Conservation (phyloP, 2,888 invertebrate species). For the Fragum whitleyi region DNA sequence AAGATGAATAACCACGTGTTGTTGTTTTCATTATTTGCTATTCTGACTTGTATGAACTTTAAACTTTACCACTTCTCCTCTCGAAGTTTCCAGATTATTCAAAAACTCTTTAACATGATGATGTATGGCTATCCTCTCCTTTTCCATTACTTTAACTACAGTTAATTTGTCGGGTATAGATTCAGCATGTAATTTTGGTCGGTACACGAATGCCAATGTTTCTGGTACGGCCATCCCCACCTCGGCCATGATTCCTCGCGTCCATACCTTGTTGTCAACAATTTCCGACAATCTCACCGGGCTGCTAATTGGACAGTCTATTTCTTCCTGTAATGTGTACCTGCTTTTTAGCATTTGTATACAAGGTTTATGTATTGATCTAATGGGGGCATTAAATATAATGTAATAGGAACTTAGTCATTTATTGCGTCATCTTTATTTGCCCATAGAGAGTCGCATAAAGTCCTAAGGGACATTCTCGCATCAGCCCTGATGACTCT, state of each 20-base stretch:
- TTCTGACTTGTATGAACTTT: too few species aligned
- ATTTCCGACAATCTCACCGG: slow-evolving; percentile 61
- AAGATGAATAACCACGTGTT: too few species aligned
- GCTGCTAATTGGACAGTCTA: slow-evolving; percentile 75
- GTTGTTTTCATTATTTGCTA: too few species aligned
- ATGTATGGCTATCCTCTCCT: not conserved
- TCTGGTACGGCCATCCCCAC: slow-evolving; percentile 61
- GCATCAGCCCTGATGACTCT: slow-evolving; percentile 62
- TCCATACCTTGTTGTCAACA: slow-evolving; percentile 73
- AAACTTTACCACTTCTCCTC: not conserved
- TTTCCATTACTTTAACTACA: not conserved
- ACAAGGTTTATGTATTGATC: not conserved
- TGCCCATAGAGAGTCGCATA: too few species aligned
- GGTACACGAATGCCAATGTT: slow-evolving; percentile 60
- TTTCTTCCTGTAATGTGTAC: slow-evolving; percentile 45
- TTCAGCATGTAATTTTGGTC: not conserved
- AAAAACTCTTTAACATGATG: not conserved
- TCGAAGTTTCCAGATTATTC: not conserved
- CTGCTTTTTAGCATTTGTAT: too few species aligned
- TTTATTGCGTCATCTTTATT: too few species aligned
- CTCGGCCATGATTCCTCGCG: slow-evolving; percentile 63
- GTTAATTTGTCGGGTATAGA: not conserved
- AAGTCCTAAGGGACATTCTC: too few species aligned
- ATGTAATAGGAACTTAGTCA: not conserved
- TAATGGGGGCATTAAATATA: not conserved